Percentiles rank a stretch among this genome's conserved stretches.
phyloP scores from a whole-genome alignment of 2,888 invertebrate genomes.

The Drosophila planitibia region DNA sequence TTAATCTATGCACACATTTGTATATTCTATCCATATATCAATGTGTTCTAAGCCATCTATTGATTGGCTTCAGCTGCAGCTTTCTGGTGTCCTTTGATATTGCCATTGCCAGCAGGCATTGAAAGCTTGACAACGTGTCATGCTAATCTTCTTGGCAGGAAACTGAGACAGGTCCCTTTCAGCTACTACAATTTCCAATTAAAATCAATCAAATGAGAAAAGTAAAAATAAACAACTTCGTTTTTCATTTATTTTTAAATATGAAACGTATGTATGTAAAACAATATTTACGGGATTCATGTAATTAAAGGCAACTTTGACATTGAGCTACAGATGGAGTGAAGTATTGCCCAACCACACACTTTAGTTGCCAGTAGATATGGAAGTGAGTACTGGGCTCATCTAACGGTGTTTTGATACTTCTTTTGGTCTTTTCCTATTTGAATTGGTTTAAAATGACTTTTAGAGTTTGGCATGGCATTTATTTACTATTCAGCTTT shows the following conservation, averaged over 20 bases:
- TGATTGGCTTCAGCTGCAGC: slow-evolving; percentile 30
- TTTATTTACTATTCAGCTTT: not conserved
- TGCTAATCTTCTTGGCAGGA: slow-evolving; percentile 29
- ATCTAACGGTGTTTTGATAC: no score
- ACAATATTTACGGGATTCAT: not conserved
- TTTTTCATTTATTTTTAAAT: not conserved
- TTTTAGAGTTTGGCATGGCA: not conserved
- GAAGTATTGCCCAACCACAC: no score
- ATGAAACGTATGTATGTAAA: not conserved
- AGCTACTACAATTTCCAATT: slow-evolving; percentile 22
- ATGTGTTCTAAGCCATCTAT: slow-evolving; percentile 3
- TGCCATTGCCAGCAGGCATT: slow-evolving; percentile 7
- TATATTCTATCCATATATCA: not conserved
- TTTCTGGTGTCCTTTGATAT: slow-evolving; percentile 4
- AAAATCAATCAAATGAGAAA: not conserved
- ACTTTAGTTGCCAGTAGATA: no score
- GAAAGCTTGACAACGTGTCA: slow-evolving; percentile 19
- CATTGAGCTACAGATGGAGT: not conserved
- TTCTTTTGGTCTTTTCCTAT: no score
- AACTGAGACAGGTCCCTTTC: not conserved
- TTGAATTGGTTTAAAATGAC: no score
- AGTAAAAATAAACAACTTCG: not conserved
- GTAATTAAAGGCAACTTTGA: not conserved
- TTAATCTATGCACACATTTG: not conserved
- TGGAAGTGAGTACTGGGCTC: no score